Conservation (phyloP, 2,797 vertebrate genomes). For the Lagothrix lagotricha region DNA sequence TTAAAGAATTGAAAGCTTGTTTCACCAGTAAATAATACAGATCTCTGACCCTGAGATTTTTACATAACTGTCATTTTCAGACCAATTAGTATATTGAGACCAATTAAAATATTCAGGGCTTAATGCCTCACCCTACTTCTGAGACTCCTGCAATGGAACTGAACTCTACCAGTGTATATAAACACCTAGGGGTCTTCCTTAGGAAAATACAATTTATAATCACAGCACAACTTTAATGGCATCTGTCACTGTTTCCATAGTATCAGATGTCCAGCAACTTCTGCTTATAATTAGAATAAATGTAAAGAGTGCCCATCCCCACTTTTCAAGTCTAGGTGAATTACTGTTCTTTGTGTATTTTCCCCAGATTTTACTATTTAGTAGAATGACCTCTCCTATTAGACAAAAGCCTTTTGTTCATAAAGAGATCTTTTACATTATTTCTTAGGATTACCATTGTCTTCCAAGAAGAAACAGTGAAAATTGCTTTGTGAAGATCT, state of each 20-base stretch:
- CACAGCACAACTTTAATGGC: background rate
- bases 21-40: slow-evolving; percentile 49
- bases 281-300: slow-evolving; percentile 4
- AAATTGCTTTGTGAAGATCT: background rate
- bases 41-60: slow-evolving; percentile 34
- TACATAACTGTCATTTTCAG: slow-evolving; percentile 50
- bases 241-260: slow-evolving; percentile 12
- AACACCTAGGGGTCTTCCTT: slow-evolving; percentile 29
- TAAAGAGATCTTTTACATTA: background rate
- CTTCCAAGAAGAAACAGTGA: background rate
- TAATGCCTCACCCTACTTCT: slow-evolving; percentile 12
- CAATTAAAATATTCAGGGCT: slow-evolving; percentile 56
- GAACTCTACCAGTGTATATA: background rate
- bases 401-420: background rate
- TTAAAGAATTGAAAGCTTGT: slow-evolving; percentile 55
- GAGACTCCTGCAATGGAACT: slow-evolving; percentile 32
- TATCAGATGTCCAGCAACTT: slow-evolving; percentile 30
- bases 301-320: background rate
- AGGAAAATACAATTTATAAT: slow-evolving; percentile 59
- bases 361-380: background rate
- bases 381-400: background rate
- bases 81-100: slow-evolving; percentile 35
- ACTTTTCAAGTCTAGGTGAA: background rate
- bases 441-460: background rate
- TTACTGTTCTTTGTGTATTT: background rate